Evolutionary conservation across 2,888 invertebrate genomes (phyloP).

Genomic region (Eupsilia transversa): DNA sequence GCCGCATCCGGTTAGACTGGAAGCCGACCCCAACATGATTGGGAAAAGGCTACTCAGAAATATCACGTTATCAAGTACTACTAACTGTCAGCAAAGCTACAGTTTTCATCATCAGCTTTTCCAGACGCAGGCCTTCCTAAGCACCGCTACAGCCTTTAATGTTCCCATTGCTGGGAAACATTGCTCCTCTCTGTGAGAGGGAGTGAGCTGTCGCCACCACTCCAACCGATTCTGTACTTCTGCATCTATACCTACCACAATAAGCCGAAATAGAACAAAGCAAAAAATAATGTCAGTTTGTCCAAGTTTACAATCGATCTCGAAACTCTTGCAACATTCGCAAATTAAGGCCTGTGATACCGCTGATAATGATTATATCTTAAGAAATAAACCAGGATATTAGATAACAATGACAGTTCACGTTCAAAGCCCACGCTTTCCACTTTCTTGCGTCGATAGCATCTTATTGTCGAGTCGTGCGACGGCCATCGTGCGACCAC

Average conservation of each 20-base stretch:
- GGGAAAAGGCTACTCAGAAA: too few species aligned
- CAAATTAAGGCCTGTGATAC: neutral
- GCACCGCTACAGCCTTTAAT: too few species aligned
- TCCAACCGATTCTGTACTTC: too few species aligned
- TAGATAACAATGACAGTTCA: constrained; percentile 64
- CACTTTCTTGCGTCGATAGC: constrained; percentile 68
- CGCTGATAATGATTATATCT: constrained; percentile 1
- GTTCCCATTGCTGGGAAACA: too few species aligned
- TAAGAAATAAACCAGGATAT: constrained; percentile 65
- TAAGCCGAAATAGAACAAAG: neutral
- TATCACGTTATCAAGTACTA: too few species aligned
- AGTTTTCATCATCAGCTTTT: too few species aligned
- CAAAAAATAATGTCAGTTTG: neutral
- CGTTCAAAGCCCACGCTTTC: constrained; percentile 69
- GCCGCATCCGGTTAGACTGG: too few species aligned
- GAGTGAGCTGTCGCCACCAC: too few species aligned
- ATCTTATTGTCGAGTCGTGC: constrained; percentile 66
- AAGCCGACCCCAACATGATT: too few species aligned
- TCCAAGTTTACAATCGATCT: neutral
- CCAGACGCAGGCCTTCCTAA: neutral
- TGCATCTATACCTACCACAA: neutral
- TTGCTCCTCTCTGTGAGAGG: too few species aligned
- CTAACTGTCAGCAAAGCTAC: too few species aligned
- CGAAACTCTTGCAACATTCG: neutral
- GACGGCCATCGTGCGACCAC: constrained; percentile 53